Evolutionary conservation across 2,888 invertebrate genomes (phyloP), one percentile per base, ranked within the genome.

Genomic region (Sycophila texana): DNA sequence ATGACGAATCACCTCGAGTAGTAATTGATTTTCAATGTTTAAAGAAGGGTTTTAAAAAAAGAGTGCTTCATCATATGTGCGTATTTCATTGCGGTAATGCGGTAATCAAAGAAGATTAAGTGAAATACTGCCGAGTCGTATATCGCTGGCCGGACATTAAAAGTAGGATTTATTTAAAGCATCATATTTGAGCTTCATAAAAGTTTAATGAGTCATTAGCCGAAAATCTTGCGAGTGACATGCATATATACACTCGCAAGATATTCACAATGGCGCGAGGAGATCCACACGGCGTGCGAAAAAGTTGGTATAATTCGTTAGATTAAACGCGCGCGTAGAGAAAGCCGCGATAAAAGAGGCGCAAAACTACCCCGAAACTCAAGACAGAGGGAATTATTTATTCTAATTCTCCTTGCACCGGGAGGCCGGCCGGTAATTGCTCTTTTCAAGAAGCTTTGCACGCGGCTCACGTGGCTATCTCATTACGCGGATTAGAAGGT

Each of bases 401-500:
- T 75, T 75, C 75, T 67, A 68, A 75, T 77, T 73, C 66, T 61
- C 39, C 53, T 30, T 39, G 39, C 26, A 13, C 22, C 16, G 57
- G 20, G 61, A 61, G 60, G 73, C 30, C 61, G 61, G 39, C 51
- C 51, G 67, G 65, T 68, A 68, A 68, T 74, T 74, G 66, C 30
- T 61, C 73, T 74, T 74, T 68, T 49, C 68, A 61, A 68, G 61
- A 7, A 73, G 74, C 60, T 66, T 66, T 55, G 67, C 58, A 16
- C 18, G 10, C 16, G 12, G 75, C 51, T 53, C 26, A 20, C 39
- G 20, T 65, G 16, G 18, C 26, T 22, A 78, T 73, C 78, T 78
- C 71, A 74, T 74, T 66, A 70, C 39, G 53, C 22, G 65, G 72
- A 79, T 79, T 79, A 79, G 70, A 68, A 66, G 75, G 68, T 74